Base-by-base conservation (phyloP, 1,140 invertebrate species). In the Globodera rostochiensis region DNA sequence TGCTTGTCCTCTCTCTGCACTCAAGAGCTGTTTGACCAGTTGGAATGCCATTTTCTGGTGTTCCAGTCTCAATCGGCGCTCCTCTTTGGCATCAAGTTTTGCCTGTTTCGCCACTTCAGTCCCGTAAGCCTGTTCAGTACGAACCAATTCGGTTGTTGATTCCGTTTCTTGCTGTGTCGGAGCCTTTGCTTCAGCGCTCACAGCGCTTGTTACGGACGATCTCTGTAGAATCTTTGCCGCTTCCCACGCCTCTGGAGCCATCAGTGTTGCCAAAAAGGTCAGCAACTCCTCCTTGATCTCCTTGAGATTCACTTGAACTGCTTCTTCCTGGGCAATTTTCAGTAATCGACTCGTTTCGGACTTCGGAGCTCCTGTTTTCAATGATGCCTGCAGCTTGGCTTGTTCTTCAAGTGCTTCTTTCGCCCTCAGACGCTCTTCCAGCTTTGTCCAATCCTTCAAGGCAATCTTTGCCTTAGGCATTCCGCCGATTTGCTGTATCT, bases 401-500 rank as follows among this genome's bases (percentile, higher is more conserved):
- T 70, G 4, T 70, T 70, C 67, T n/a, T 70, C 67, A 25, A 45
- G 8, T 9, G 67, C 67, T 21, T 45, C 36, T 70, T 70, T 70
- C 1, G 67, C 36, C 67, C 8, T 70, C n/a, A 70, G 67, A 73
- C n/a, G n/a, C 67, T 70, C n/a, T 70, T 70, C 67, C 67, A 70
- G 67, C n/a, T 70, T 21, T 70, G 67, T 70, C 67, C 67, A 70
- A 6, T 45, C 67, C 8, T 9, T 45, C 67, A 70, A 13, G 13
- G 67, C 67, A 70, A 70, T n/a, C 19, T 70, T 70, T 70, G 67
- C 36, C 67, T 70, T n/a, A 53, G 50, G 50, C 50, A 53, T 70
- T 70, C 67, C 67, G n/a, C 67, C 67, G 19, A 70, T 70, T 70
- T 70, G 67, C 67, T 45, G 67, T 45, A 25, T 70, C n/a, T 70